Evolutionary conservation across 2,113 vertebrate genomes (phyloP), one percentile per base, ranked within the genome.

Genomic region (Sinocyclocheilus maitianheensis): DNA sequence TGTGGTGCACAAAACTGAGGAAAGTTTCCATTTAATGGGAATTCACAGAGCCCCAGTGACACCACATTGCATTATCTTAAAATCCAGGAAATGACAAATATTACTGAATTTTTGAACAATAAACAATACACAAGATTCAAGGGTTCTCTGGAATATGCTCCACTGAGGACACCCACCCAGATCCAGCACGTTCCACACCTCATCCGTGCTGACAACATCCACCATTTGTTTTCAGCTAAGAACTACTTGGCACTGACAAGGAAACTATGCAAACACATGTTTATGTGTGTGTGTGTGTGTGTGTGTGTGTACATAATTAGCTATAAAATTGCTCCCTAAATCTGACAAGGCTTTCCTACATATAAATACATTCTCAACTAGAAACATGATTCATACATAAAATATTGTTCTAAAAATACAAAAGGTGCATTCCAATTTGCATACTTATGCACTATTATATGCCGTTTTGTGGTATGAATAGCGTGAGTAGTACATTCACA

Each of bases 191-290:
- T 4, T 62, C 77, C 37, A 34, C 58, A 80, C 5, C 75, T 71
- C 48, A 80, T 71, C 37, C 34, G 43, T 46, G 13, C 63, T 77
- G 77, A 90, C 88, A 94, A 95, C 74, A 95, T 95, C 94, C 94
- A 94, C 93, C 93, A 94, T 95, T 95, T 95, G 94, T 94, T 93
- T 94, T 87, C 92, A 88, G 86, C 2, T 69, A 79, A 48, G 89
- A 84, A 30, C 88, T 89, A 89, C 92, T 91, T 89, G 91, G 92
- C 91, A 88, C 87, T 90, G 63, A 86, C 89, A 93, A 94, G 93
- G 93, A 95, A 94, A 87, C 83, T n/a, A 55, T 71, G 34, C 63
- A 40, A 71, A 69, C 46, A 77, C 43, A 9, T n/a, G 51, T 51
- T 26, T 18, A 85, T 5, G 12, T 72, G 46, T 60, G 30, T 51